These are phyloP conservation scores for Lasioglossum pauxillum DNA, from an alignment of 2,888 invertebrate species.

Conservation along the genomic window DNA sequence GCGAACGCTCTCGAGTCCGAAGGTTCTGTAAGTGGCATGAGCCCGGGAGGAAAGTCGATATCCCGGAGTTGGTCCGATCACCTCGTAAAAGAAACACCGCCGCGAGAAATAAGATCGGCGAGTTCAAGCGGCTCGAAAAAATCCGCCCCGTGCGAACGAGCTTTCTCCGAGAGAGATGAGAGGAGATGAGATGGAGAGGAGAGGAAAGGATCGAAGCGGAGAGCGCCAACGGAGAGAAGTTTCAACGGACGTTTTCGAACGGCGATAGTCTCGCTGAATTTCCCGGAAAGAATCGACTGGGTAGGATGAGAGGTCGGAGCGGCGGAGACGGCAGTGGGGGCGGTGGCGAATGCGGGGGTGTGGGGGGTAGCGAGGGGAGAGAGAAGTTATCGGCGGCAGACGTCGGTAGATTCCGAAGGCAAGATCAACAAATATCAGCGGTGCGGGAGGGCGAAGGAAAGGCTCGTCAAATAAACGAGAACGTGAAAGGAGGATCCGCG, in stretches of 20 bases:
- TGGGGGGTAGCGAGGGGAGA: not conserved
- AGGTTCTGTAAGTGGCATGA: slow-evolving; percentile 19
- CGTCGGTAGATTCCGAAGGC: slow-evolving; percentile 38
- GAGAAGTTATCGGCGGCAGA: slow-evolving; percentile 28
- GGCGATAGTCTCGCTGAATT: slow-evolving; percentile 13
- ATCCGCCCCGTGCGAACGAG: slow-evolving; percentile 10
- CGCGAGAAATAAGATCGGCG: slow-evolving; percentile 45
- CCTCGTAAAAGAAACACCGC: slow-evolving; percentile 55
- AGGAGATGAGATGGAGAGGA: not conserved
- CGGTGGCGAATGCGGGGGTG: not conserved
- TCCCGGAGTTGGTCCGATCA: slow-evolving; percentile 44
- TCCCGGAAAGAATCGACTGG: slow-evolving; percentile 26
- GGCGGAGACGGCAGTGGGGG: not conserved
- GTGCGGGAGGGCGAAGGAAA: slow-evolving; percentile 1
- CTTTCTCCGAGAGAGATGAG: slow-evolving; percentile 26
- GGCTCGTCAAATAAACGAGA: slow-evolving; percentile 59
- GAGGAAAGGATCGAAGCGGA: not conserved
- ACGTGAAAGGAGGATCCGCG: slow-evolving; percentile 54
- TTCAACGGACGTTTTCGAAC: slow-evolving; percentile 14
- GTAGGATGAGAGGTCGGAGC: not conserved
- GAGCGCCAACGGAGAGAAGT: slow-evolving; percentile 1
- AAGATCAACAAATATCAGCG: slow-evolving; percentile 62
- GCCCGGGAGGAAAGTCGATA: slow-evolving; percentile 54
- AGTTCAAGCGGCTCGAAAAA: slow-evolving; percentile 16
- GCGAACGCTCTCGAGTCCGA: slow-evolving; percentile 40